Conservation (phyloP, 2,113 vertebrate genomes). For the Plecotus auritus region DNA sequence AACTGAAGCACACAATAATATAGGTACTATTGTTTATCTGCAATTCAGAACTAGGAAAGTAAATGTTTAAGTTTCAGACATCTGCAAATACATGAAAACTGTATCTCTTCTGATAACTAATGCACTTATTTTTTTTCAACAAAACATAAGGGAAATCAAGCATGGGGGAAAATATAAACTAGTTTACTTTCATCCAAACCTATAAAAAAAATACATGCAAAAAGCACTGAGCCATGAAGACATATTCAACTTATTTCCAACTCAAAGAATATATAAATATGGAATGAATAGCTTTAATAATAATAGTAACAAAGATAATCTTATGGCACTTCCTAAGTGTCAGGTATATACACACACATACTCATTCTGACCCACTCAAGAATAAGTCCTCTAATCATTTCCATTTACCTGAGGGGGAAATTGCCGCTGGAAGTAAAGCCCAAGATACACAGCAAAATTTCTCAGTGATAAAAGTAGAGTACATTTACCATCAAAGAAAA, state of each 20-base stretch:
- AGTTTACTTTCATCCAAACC: conserved; percentile 25
- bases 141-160: conserved; percentile 33
- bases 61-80: neutral
- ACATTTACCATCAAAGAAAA: neutral
- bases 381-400: neutral
- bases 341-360: neutral
- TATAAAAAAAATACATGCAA: neutral
- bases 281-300: neutral
- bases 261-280: neutral
- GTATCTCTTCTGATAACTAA: neutral
- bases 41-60: neutral
- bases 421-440: neutral
- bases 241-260: conserved; percentile 5
- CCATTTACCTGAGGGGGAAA: neutral
- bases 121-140: neutral
- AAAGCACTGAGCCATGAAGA: neutral
- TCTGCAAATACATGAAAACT: neutral
- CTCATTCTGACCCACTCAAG: neutral
- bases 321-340: neutral
- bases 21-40: neutral
- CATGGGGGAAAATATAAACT: neutral
- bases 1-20: neutral
- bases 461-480: neutral
- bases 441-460: neutral
- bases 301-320: neutral